phyloP scores from a whole-genome alignment of 2,888 invertebrate genomes.

The Antheraea yamamai region DNA sequence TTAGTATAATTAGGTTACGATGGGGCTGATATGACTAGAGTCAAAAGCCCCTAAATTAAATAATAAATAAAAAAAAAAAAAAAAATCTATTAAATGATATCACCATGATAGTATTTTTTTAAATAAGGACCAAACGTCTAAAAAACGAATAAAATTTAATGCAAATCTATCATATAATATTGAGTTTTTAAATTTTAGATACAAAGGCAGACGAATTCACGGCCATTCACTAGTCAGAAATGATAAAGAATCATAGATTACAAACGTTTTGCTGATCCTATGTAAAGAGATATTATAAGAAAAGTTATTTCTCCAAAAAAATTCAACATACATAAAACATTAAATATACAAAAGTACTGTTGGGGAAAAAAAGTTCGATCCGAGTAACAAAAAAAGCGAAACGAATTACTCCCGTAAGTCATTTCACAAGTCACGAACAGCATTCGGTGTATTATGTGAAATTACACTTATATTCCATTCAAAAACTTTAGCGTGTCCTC shows the following conservation, averaged over 20 bases:
- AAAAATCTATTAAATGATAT: too few species aligned
- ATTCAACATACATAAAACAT: not conserved
- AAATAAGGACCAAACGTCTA: too few species aligned
- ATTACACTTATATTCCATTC: not conserved
- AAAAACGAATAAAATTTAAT: too few species aligned
- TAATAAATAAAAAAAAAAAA: too few species aligned
- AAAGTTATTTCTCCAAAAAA: not conserved
- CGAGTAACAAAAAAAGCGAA: slow-evolving; percentile 2
- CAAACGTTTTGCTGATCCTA: not conserved
- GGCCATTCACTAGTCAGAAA: not conserved
- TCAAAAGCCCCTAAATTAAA: too few species aligned
- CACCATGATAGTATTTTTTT: too few species aligned
- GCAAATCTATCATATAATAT: too few species aligned
- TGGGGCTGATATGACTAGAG: too few species aligned
- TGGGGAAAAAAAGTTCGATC: not conserved
- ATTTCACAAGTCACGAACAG: slow-evolving; percentile 4
- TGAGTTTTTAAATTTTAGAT: too few species aligned
- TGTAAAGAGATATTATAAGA: not conserved
- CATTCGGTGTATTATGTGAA: not conserved
- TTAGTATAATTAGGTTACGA: too few species aligned
- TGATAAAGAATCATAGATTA: not conserved
- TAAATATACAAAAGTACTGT: not conserved
- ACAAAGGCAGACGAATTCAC: too few species aligned
- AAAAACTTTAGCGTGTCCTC: not conserved
- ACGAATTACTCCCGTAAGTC: slow-evolving; percentile 1